phyloP scores from a whole-genome alignment of 2,113 vertebrate species.

The Scortum barcoo region DNA sequence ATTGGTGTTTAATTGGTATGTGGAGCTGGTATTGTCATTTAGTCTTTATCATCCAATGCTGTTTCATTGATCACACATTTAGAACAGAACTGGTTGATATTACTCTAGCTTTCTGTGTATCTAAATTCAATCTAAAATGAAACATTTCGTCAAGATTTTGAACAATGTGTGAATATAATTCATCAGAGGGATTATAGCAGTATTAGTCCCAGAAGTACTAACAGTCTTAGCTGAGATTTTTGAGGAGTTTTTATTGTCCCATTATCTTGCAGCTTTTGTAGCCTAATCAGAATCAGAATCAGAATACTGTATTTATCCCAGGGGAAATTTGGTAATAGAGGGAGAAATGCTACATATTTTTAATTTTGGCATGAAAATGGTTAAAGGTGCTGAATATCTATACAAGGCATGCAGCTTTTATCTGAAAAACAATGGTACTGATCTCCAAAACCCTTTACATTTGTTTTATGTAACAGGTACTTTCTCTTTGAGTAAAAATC shows the following conservation, averaged over 20 bases:
- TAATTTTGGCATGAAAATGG: not conserved
- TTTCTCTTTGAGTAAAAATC: not conserved
- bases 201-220: not conserved
- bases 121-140: not conserved
- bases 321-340: no score
- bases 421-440: not conserved
- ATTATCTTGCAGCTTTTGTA: constrained; percentile 2
- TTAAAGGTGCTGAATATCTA: not conserved
- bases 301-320: no score
- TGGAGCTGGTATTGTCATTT: not conserved
- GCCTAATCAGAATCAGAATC: not conserved
- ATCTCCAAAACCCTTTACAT: not conserved
- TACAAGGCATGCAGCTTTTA: not conserved
- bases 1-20: not conserved
- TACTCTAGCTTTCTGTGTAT: not conserved
- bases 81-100: not conserved
- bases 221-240: not conserved
- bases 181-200: not conserved
- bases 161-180: not conserved
- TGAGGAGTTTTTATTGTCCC: not conserved
- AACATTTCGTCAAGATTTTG: constrained; percentile 1
- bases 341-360: not conserved
- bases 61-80: constrained; percentile 6
- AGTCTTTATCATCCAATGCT: not conserved
- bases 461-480: no score